phyloP scores from a whole-genome alignment of 1,140 invertebrate genomes.

The Drosophila dunni region DNA sequence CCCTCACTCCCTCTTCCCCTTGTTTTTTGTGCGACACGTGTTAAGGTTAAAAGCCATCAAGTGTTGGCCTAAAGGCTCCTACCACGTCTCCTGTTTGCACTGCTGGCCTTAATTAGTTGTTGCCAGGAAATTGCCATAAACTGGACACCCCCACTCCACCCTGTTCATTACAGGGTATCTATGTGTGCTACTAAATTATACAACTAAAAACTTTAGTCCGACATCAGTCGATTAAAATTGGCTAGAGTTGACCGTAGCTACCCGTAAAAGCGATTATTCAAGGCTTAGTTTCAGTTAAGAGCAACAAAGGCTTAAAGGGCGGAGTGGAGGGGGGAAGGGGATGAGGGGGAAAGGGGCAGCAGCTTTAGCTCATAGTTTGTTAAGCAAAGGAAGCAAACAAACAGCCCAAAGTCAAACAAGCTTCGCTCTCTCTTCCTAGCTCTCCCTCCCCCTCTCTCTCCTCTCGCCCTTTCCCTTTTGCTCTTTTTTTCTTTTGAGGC shows the following conservation, averaged over 20 bases:
- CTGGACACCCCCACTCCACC: neutral
- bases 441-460: neutral
- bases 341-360: neutral
- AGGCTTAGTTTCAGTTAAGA: constrained; percentile 23
- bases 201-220: constrained; percentile 5
- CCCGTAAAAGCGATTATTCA: constrained; percentile 23
- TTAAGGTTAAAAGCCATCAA: constrained; percentile 26
- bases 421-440: neutral
- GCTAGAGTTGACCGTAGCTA: constrained; percentile 7
- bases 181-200: constrained; percentile 1
- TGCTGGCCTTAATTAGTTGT: constrained; percentile 26
- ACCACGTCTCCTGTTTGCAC: constrained; percentile 2
- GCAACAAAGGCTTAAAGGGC: neutral
- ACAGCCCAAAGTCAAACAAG: constrained; percentile 51
- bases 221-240: neutral
- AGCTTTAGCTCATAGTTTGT: neutral
- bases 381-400: constrained; percentile 19
- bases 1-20: neutral
- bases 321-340: neutral
- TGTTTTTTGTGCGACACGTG: constrained; percentile 29
- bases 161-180: neutral
- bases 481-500: neutral
- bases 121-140: constrained; percentile 2
- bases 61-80: constrained; percentile 9
- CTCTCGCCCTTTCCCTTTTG: constrained; percentile 8